Percentiles rank a stretch among this genome's conserved stretches.
These are phyloP conservation scores for Orthosia gothica DNA, from an alignment of 2,888 invertebrate genomes.

Conservation along the genomic window DNA sequence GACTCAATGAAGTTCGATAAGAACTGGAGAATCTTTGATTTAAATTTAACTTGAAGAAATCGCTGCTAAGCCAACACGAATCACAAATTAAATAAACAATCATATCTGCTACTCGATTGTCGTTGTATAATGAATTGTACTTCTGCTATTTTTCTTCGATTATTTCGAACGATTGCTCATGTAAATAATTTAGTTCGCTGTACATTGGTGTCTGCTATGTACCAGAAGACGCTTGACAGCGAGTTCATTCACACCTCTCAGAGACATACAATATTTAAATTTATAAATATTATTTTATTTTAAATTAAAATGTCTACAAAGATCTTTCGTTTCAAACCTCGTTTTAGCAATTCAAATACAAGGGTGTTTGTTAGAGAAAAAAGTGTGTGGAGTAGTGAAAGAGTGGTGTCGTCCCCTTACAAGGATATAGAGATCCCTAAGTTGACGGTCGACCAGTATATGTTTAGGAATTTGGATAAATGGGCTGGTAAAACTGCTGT, in stretches of 20 bases:
- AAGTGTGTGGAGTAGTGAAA: slow-evolving; percentile 76
- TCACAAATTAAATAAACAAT: too few relatives aligned
- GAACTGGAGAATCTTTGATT: too few relatives aligned
- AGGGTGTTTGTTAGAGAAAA: slow-evolving; percentile 62
- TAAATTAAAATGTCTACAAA: slow-evolving; percentile 46
- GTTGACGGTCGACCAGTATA: slow-evolving; percentile 89
- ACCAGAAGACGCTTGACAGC: slow-evolving; percentile 2
- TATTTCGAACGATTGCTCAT: not conserved
- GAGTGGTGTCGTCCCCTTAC: slow-evolving; percentile 83
- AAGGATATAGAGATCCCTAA: slow-evolving; percentile 87
- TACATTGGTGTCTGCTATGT: too few relatives aligned
- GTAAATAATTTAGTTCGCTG: slow-evolving; percentile 14
- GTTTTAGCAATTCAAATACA: slow-evolving; percentile 28
- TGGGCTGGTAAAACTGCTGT: slow-evolving; percentile 92
- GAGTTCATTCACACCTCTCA: slow-evolving; percentile 2
- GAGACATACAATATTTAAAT: not conserved
- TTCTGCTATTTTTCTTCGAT: slow-evolving; percentile 31
- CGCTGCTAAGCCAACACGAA: too few relatives aligned
- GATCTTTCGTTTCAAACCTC: slow-evolving; percentile 54
- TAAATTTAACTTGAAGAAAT: too few relatives aligned
- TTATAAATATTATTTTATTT: not conserved
- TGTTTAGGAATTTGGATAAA: slow-evolving; percentile 91
- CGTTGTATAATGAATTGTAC: not conserved
- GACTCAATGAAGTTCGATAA: too few relatives aligned
- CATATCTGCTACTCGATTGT: too few relatives aligned